phyloP scores from a whole-genome alignment of 2,888 invertebrate species.

The Mythimna impura region DNA sequence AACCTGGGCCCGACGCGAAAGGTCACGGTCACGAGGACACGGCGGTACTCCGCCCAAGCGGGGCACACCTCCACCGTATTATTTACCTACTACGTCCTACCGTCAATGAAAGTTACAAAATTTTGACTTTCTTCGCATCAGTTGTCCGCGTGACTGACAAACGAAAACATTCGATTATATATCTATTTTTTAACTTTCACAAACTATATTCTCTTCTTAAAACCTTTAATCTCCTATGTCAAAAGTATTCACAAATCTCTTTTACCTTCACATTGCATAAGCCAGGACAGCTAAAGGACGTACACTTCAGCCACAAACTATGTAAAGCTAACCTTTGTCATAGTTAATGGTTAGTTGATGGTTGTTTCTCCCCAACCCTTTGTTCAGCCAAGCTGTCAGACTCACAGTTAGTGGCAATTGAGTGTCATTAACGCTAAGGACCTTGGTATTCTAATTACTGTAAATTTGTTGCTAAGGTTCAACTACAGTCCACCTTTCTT shows the following conservation, averaged over 20 bases:
- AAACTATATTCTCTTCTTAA: background rate
- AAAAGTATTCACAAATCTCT: background rate
- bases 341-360: slow-evolving; percentile 30
- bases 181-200: background rate
- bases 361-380: slow-evolving; percentile 33
- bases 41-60: too few relatives aligned
- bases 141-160: background rate
- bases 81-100: background rate
- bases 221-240: background rate
- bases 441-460: slow-evolving; percentile 17
- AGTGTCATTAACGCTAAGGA: slow-evolving; percentile 17
- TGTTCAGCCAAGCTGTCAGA: slow-evolving; percentile 34
- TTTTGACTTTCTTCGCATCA: background rate
- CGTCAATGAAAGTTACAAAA: background rate
- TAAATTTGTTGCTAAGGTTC: background rate
- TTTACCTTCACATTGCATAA: slow-evolving; percentile 3
- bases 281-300: slow-evolving; percentile 16
- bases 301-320: slow-evolving; percentile 23
- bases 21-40: too few relatives aligned
- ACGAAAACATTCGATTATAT: background rate
- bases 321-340: slow-evolving; percentile 51
- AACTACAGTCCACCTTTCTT: background rate
- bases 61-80: too few relatives aligned
- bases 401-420: slow-evolving; percentile 31
- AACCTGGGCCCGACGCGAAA: too few relatives aligned